Evolutionary conservation across 2,888 invertebrate species (phyloP), one percentile per base, ranked within the genome.

Genomic region (Ligdia adustata): DNA sequence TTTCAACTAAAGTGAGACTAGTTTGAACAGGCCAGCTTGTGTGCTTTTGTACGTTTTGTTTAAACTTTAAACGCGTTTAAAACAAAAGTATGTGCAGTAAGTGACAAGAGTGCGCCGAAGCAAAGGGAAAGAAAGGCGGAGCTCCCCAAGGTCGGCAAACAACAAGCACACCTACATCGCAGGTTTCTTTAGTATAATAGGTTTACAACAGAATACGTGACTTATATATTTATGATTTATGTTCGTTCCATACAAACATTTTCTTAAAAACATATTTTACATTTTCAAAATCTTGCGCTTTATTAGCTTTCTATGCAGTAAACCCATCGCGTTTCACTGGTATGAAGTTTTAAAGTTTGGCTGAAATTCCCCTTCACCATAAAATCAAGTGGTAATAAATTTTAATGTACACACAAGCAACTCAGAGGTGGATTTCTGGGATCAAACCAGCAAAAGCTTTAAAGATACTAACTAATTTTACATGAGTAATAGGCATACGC

Each of bases 91-190:
- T 42, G 37, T 42, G 42, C 48, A 48, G 31, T 37, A 32, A 41
- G 37, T 35, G 29, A 48, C 20, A 27, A 46, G 7, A 38, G 24
- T 31, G 40, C 42, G 37, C 35, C 40, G 41, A 35, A 37, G 37
- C 3, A 37, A 55, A 58, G 57, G 53, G 53, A 58, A 55, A 58
- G 57, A 58, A 55, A 51, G 43, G 45, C 52, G 55, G 51, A 40
- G 55, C 44, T 46, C 28, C 29, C 37, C 57, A 58, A 58, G 57
- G 57, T 53, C 57, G 39, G 24, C 33, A 46, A 45, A 44, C 49
- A 18, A 38, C 41, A 18, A 43, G 33, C 39, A 47, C 37, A 34
- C 32, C 41, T 51, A 48, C 45, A 22, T 38, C 42, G 55, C 45
- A 41, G 27, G 40, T 48, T 48, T 45, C 28, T 29, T 20, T 33